Conservation (phyloP, 2,888 invertebrate genomes). For the Lissocephala sabroskyi region DNA sequence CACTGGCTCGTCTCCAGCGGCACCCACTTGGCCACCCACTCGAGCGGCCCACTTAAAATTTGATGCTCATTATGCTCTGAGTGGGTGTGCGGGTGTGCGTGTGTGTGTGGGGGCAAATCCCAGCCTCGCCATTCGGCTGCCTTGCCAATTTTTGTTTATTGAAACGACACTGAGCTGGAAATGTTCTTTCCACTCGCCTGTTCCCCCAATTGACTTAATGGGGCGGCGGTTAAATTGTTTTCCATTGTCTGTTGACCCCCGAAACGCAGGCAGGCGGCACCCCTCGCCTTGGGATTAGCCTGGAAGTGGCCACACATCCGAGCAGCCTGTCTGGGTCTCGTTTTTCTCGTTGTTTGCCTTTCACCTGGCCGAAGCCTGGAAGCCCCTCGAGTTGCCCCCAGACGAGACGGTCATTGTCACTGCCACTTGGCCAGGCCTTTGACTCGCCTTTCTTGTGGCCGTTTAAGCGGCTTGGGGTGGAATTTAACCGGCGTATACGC, state of each 20-base stretch:
- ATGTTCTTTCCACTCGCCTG: no score
- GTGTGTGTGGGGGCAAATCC: not conserved
- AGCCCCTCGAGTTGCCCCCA: no score
- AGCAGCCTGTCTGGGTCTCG: no score
- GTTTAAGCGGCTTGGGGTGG: constrained; percentile 19
- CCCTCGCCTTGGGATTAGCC: no score
- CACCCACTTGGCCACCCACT: not conserved
- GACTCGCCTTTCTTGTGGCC: not conserved
- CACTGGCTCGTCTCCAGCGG: no score
- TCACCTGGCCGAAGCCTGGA: constrained; percentile 3
- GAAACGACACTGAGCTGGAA: not conserved
- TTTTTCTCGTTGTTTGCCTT: not conserved
- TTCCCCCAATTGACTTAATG: no score
- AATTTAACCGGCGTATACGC: constrained; percentile 1
- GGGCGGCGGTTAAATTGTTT: constrained; percentile 13
- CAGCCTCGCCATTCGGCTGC: not conserved
- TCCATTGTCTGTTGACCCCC: constrained; percentile 17
- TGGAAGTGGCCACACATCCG: no score
- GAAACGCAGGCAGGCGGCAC: no score
- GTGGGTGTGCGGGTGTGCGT: no score
- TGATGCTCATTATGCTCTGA: constrained; percentile 1
- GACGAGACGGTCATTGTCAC: constrained; percentile 33
- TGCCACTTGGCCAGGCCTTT: constrained; percentile 28
- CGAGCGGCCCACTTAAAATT: not conserved
- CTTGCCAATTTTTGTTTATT: not conserved